Conservation (phyloP, 2,113 vertebrate genomes). For the Passer montanus region DNA sequence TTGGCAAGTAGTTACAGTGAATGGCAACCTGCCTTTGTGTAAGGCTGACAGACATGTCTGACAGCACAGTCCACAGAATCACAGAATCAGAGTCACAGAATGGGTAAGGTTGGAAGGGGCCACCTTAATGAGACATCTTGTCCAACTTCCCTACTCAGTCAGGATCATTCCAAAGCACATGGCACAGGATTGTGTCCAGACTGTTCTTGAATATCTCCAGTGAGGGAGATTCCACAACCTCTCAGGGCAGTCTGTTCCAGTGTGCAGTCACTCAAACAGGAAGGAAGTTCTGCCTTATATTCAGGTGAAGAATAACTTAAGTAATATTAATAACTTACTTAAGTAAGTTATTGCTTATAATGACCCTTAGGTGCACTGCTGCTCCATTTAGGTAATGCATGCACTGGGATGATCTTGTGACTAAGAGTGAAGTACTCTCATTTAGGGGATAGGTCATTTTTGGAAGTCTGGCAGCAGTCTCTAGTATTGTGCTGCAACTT, state of each 20-base stretch:
- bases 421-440: not conserved
- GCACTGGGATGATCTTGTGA: not conserved
- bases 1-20: not conserved
- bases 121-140: not conserved
- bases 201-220: not conserved
- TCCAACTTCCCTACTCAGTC: not conserved
- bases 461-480: not conserved
- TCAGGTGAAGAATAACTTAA: not conserved
- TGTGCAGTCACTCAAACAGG: not conserved
- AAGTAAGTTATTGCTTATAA: not conserved
- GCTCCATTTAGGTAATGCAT: not conserved
- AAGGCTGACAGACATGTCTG: not conserved
- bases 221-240: not conserved
- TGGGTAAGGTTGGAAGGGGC: not conserved
- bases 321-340: not conserved
- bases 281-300: not conserved
- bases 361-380: not conserved
- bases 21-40: not conserved
- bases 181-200: not conserved
- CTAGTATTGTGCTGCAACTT: not conserved
- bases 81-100: not conserved
- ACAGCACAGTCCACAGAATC: not conserved
- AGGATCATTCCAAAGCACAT: not conserved
- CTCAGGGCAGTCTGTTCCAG: not conserved
- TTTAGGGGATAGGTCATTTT: not conserved